Evolutionary conservation across 2,797 vertebrate genomes (phyloP).

Genomic region (Simalia tracyae): DNA sequence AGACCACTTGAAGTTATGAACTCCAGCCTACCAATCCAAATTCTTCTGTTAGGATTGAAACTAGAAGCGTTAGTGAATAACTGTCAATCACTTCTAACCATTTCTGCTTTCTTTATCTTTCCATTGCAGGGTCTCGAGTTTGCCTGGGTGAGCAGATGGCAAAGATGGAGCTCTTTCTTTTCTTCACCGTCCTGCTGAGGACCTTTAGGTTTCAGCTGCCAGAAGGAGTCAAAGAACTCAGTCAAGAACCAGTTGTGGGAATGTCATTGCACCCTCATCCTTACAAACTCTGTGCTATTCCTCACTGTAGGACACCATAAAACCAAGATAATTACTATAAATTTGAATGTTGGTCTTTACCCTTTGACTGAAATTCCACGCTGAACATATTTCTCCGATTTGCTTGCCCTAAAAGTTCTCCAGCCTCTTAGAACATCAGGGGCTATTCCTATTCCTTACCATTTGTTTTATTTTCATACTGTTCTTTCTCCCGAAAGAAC

Average conservation of each 20-base stretch:
- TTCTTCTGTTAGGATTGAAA: not conserved
- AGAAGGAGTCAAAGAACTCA: not conserved
- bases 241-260: not conserved
- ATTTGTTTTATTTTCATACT: not conserved
- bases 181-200: not conserved
- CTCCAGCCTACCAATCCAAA: too few relatives aligned
- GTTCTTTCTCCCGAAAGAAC: not conserved
- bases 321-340: not conserved
- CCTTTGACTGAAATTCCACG: not conserved
- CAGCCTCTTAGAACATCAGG: not conserved
- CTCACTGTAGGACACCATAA: not conserved
- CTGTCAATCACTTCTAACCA: not conserved
- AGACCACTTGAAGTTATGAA: not conserved
- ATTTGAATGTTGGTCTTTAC: not conserved
- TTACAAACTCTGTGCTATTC: slow-evolving; percentile 12
- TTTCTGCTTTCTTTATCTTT: not conserved
- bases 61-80: not conserved
- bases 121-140: not conserved
- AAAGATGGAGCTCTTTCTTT: slow-evolving; percentile 2
- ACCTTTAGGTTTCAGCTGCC: not conserved
- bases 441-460: not conserved
- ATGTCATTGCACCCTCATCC: not conserved
- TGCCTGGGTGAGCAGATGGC: slow-evolving; percentile 7
- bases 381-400: not conserved
- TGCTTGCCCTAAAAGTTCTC: not conserved